Conservation (phyloP, 2,113 vertebrate species). For the Catharus bicknelli region DNA sequence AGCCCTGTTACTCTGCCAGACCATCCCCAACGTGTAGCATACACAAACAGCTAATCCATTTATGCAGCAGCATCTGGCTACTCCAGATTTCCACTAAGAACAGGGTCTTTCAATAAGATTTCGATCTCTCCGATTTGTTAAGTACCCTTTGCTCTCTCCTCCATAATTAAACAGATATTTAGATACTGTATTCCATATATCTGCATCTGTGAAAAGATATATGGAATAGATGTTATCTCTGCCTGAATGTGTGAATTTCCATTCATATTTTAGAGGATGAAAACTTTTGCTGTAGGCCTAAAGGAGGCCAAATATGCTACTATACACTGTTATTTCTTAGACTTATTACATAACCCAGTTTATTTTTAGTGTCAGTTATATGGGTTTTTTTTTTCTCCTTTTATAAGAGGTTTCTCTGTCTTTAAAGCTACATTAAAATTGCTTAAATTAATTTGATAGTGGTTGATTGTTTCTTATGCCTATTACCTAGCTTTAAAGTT, state of each 20-base stretch:
- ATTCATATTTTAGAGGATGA: neutral
- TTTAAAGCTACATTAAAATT: neutral
- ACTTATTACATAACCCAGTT: neutral
- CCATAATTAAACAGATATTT: constrained; percentile 2
- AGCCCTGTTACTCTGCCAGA: neutral
- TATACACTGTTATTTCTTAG: neutral
- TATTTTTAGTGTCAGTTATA: neutral
- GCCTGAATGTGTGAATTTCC: neutral
- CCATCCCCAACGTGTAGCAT: neutral
- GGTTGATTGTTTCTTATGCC: neutral
- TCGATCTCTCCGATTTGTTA: neutral
- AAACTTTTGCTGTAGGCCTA: neutral
- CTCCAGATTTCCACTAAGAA: constrained; percentile 14
- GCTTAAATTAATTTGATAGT: neutral
- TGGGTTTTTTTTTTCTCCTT: neutral
- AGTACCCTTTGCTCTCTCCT: neutral
- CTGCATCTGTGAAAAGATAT: neutral
- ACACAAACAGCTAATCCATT: neutral
- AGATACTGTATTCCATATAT: neutral
- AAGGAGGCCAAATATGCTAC: neutral
- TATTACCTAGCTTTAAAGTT: neutral
- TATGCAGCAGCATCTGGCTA: constrained; percentile 6
- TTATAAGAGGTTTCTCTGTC: neutral
- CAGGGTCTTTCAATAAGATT: neutral
- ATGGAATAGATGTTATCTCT: neutral